These are phyloP conservation scores for Diploscapter pachys DNA, from an alignment of 1,140 invertebrate genomes.

Conservation along the genomic window DNA sequence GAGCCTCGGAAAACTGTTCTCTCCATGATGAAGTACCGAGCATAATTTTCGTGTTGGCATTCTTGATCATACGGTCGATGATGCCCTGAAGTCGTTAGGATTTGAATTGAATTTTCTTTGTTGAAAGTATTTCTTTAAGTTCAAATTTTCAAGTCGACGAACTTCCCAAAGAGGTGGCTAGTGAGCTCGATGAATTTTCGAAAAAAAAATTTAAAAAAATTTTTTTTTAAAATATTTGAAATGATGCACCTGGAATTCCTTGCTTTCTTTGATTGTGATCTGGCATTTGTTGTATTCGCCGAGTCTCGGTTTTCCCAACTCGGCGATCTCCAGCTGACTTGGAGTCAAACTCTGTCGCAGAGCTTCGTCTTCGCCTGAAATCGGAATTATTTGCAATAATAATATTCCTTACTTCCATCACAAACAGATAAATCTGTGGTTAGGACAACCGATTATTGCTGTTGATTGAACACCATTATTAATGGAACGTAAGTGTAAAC, in stretches of 20 bases:
- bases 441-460: too few species aligned
- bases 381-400: too few species aligned
- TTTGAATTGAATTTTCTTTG: too few species aligned
- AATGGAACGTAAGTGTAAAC: neutral
- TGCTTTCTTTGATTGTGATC: slow-evolving; percentile 89
- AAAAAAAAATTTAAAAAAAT: slow-evolving; percentile 34
- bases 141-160: too few species aligned
- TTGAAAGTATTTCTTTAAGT: too few species aligned
- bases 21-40: slow-evolving; percentile 95
- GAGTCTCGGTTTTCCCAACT: slow-evolving; percentile 81
- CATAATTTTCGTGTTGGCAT: slow-evolving; percentile 86
- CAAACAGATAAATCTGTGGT: too few species aligned
- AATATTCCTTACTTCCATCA: too few species aligned
- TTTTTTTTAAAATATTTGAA: neutral
- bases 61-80: slow-evolving; percentile 92
- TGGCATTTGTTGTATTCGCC: slow-evolving; percentile 79
- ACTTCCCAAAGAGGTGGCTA: too few species aligned
- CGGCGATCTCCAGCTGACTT: slow-evolving; percentile 78
- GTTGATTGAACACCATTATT: too few species aligned
- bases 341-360: slow-evolving; percentile 44
- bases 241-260: slow-evolving; percentile 84
- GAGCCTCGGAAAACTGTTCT: slow-evolving; percentile 92
- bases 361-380: slow-evolving; percentile 27
- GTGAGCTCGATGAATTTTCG: slow-evolving; percentile 29
- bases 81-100: slow-evolving; percentile 71